Evolutionary conservation across 2,888 invertebrate species (phyloP), one percentile per base, ranked within the genome.

Genomic region (Podotricha telesiphe): DNA sequence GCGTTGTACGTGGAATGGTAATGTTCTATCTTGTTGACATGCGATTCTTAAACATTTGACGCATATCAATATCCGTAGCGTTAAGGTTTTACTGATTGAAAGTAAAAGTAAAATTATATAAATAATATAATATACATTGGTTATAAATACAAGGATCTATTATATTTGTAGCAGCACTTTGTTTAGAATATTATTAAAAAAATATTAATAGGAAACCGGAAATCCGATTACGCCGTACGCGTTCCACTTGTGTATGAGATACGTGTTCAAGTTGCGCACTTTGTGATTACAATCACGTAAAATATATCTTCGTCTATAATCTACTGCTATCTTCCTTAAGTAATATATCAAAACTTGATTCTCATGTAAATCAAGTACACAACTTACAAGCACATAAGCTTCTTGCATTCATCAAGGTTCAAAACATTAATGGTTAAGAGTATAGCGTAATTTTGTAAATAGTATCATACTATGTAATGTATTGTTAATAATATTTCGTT

Each of bases 1-100:
- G 82, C 86, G 81, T 86, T 86, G 89, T 89, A 89, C 86, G 84
- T 85, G 85, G 91, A 91, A 92, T 92, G 84, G 89, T 91, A 91
- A 93, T 91, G 87, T 85, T 82, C 82, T 81, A 85, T 83, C 84
- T 79, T 79, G 83, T 84, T 83, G 86, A 86, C 85, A 82, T 82
- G 81, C 82, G 82, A 91, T 86, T 83, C 86, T 80, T 78, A 77
- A 80, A 72, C 72, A 73, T 76, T 74, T 74, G 76, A 76, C 74
- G 71, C 71, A 59, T 83, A 78, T 82, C 74, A 76, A 79, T 84
- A 83, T 81, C 86, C 6, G 13, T 59, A n/a, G 22, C 4, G 5
- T 45, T 22, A n/a, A n/a, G 22, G 11, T 45, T 59, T 59, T 45
- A 22, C 10, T 10, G 13, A 11, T 15, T n/a, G 45, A n/a, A 59